Percentiles rank a stretch among this genome's conserved stretches.
Conservation (phyloP, 2,797 vertebrate species). For the Benthosema pterotum region DNA sequence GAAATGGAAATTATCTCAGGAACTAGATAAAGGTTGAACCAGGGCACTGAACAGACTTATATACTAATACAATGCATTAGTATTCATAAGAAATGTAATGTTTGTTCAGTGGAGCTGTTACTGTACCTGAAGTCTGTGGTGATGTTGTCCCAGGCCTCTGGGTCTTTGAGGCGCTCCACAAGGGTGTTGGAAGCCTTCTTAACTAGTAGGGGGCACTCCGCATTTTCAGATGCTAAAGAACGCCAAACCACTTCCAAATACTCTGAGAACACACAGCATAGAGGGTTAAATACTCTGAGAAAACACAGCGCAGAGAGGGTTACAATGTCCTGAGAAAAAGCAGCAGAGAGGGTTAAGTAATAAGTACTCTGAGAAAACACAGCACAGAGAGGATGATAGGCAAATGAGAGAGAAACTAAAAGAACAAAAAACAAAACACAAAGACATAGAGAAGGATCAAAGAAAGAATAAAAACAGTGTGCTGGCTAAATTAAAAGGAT, state of each 20-base stretch:
- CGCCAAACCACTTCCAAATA: conserved; percentile 80
- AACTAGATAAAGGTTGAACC: too few species aligned
- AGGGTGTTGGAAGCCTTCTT: conserved; percentile 71
- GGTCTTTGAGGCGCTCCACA: conserved; percentile 60
- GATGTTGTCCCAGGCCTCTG: conserved; percentile 69
- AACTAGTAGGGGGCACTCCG: conserved; percentile 65
- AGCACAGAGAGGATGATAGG: conserved; percentile 7
- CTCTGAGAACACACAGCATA: too few species aligned
- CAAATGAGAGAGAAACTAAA: not conserved
- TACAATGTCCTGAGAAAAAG: too few species aligned
- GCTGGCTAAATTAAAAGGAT: not conserved
- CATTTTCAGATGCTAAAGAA: conserved; percentile 68
- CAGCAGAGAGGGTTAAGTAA: too few species aligned
- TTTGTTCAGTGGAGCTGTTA: not conserved
- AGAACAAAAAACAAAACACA: not conserved
- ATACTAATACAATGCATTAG: too few species aligned
- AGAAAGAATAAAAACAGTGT: not conserved
- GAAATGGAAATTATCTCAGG: too few species aligned
- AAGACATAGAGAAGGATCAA: not conserved
- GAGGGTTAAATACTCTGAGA: too few species aligned
- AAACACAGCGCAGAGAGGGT: conserved; percentile 31
- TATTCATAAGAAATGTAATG: too few species aligned
- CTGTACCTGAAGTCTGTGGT: conserved; percentile 80
- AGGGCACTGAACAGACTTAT: too few species aligned
- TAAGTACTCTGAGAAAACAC: conserved; percentile 58